Evolutionary conservation across 2,113 vertebrate genomes (phyloP), one percentile per base, ranked within the genome.

Genomic region (Albula glossodonta): DNA sequence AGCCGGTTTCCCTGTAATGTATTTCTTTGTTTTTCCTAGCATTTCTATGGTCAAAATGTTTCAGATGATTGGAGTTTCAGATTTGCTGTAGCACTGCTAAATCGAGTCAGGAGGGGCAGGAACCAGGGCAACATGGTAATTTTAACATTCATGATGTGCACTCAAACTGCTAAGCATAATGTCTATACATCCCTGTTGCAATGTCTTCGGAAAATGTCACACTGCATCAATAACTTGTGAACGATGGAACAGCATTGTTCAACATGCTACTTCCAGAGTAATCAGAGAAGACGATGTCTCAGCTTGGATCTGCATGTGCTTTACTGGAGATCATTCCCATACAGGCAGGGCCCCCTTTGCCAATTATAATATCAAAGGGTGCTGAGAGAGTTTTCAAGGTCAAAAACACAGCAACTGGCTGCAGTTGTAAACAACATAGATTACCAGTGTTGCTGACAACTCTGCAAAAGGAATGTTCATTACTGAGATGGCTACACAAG

Each of bases 1-100:
- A 84, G 90, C 84, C 85, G 88, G 84, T 87, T 83, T 85, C 81
- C 83, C 17, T 84, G 83, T 88, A 84, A 84, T 78, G 81, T 83
- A 78, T 5, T 78, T 84, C 84, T 66, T 82, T 70, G 80, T 91
- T 85, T 84, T 87, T 92, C 82, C 85, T 83, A 57, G 79, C 53
- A 80, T 78, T 63, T 74, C 84, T 41, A 48, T 11, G 25, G 41
- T 66, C 80, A 22, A n/a, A 9, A 81, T 81, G 9, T 80, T 9
- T 80, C 8, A 25, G n/a, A 8, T 74, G n/a, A 74, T 31, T 31
- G n/a, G 22, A 25, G n/a, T 74, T 74, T 74, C 5, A 11, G 8
- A 31, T 31, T 22, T 70, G 22, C 6, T 70, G 19, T 74, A n/a
- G 70, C 31, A 31, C n/a, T 31, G 22, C 22, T 74, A 74, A 74